Percentiles rank a stretch among this genome's conserved stretches.
phyloP scores from a whole-genome alignment of 2,113 vertebrate genomes.

The Agapornis roseicollis region DNA sequence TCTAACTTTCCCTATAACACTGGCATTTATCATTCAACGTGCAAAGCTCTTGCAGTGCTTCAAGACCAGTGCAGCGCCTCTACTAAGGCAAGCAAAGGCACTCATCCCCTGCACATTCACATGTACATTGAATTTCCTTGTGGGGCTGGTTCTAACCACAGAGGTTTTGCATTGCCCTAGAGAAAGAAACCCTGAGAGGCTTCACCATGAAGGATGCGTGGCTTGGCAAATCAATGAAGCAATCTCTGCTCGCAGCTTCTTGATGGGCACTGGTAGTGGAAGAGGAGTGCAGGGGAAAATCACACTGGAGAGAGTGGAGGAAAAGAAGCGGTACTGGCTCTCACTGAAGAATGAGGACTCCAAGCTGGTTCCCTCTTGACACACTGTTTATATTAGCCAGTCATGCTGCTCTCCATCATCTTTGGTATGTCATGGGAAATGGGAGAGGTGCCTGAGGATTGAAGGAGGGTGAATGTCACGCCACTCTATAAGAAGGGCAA shows the following conservation, averaged over 20 bases:
- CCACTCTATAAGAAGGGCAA: too few relatives aligned
- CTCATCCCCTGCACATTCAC: not conserved
- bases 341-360: not conserved
- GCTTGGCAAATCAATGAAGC: not conserved
- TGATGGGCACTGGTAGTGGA: not conserved
- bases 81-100: not conserved
- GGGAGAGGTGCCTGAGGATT: too few relatives aligned
- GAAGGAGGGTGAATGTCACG: too few relatives aligned
- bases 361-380: not conserved
- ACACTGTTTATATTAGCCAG: not conserved
- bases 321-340: not conserved
- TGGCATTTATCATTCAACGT: not conserved
- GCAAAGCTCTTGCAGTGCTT: not conserved
- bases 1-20: not conserved
- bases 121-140: accelerated
- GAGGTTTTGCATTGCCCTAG: not conserved
- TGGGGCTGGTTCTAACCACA: not conserved
- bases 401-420: too few relatives aligned
- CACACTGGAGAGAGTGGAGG: accelerated
- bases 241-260: not conserved
- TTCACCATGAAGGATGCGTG: not conserved
- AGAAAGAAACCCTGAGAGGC: not conserved
- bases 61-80: not conserved
- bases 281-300: not conserved
- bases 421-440: too few relatives aligned